Evolutionary conservation across 35 echinoderm and acorn worm genomes (phyloP).

Genomic region (Strongylocentrotus purpuratus): DNA sequence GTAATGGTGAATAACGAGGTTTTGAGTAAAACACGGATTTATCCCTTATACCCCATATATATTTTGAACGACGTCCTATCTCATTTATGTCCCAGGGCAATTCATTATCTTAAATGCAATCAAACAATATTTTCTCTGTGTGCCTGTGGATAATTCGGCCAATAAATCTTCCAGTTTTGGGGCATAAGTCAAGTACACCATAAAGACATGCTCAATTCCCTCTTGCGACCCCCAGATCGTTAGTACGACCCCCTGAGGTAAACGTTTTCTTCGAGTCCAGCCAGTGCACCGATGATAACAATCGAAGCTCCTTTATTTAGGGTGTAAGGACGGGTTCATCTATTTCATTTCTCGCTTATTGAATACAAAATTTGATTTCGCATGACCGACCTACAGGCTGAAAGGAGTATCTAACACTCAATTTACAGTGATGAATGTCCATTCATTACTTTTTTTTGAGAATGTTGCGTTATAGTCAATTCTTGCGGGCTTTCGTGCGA

Average conservation of each 20-base stretch:
- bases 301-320: too few species aligned
- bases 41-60: too few species aligned
- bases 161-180: neutral
- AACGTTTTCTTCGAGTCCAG: neutral
- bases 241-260: neutral
- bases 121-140: neutral
- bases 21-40: too few species aligned
- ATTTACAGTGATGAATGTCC: neutral
- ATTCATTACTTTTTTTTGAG: neutral
- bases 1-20: too few species aligned
- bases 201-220: neutral
- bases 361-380: too few species aligned
- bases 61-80: too few species aligned
- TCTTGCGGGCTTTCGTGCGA: neutral
- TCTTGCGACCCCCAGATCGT: neutral
- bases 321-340: too few species aligned
- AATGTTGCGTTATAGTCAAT: neutral
- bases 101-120: neutral
- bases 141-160: neutral
- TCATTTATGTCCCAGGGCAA: neutral
- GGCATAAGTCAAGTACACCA: conserved; percentile 17
- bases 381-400: too few species aligned
- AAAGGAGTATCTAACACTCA: too few species aligned
- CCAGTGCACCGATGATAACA: neutral
- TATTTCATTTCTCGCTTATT: too few species aligned